A percentile compares a stretch with the other conserved stretches of the same genome.
Conservation (phyloP, 1,140 invertebrate species). For the Calephelis nemesis region DNA sequence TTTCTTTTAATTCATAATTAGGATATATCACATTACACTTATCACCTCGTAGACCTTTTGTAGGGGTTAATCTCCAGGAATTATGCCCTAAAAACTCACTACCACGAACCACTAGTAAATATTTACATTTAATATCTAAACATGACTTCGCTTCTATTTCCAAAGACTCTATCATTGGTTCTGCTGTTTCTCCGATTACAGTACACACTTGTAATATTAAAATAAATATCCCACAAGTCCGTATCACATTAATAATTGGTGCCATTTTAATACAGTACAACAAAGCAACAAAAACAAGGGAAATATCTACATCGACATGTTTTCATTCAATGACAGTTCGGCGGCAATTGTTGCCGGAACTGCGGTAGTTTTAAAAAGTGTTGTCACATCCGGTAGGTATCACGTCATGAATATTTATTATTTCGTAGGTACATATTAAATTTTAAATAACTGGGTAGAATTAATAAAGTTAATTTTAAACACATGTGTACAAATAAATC, state of each 20-base stretch:
- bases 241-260: constrained; percentile 55
- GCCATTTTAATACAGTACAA: constrained; percentile 56
- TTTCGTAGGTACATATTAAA: no score
- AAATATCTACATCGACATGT: constrained; percentile 52
- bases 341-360: constrained; percentile 72
- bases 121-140: constrained; percentile 64
- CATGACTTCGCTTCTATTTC: constrained; percentile 59
- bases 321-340: constrained; percentile 61
- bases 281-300: constrained; percentile 48
- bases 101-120: constrained; percentile 64
- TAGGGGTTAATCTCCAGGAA: constrained; percentile 67
- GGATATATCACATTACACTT: constrained; percentile 62
- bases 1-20: constrained; percentile 63
- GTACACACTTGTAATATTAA: constrained; percentile 56
- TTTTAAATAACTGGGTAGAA: no score
- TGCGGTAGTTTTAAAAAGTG: constrained; percentile 48
- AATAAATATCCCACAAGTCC: constrained; percentile 74
- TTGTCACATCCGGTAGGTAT: constrained; percentile 49
- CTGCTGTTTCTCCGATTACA: constrained; percentile 32
- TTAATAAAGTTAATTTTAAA: no score
- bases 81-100: constrained; percentile 64
- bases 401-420: background rate
- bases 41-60: constrained; percentile 44
- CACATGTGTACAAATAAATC: no score
- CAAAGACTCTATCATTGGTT: constrained; percentile 63